Conservation (phyloP, 2,797 vertebrate species). For the Schizopygopsis malacanthus region DNA sequence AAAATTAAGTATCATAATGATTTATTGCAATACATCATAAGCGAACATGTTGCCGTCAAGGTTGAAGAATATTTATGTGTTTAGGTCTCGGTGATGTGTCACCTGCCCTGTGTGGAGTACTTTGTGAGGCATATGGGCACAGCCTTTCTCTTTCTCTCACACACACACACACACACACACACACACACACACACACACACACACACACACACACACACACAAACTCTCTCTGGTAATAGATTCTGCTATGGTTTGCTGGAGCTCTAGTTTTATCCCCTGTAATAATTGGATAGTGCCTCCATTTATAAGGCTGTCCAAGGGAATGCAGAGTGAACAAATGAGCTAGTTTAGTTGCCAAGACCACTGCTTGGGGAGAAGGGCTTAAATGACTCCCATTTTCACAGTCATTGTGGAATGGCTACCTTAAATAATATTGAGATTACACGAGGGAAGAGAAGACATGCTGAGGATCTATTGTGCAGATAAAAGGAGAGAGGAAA, state of each 20-base stretch:
- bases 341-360: slow-evolving; percentile 69
- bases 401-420: slow-evolving; percentile 59
- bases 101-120: slow-evolving; percentile 29
- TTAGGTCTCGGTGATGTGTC: slow-evolving; percentile 18
- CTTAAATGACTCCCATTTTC: slow-evolving; percentile 67
- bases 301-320: slow-evolving; percentile 65
- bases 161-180: slow-evolving; percentile 37
- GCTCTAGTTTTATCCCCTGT: slow-evolving; percentile 63
- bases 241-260: slow-evolving; percentile 55
- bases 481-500: slow-evolving; percentile 42
- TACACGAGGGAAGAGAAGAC: slow-evolving; percentile 47
- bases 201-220: slow-evolving; percentile 45
- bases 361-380: slow-evolving; percentile 64
- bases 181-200: slow-evolving; percentile 40
- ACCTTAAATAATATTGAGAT: slow-evolving; percentile 69
- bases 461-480: slow-evolving; percentile 46
- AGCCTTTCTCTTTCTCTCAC: background rate
- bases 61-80: slow-evolving; percentile 29
- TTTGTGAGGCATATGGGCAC: slow-evolving; percentile 44
- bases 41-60: background rate
- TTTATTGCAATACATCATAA: slow-evolving; percentile 37
- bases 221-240: slow-evolving; percentile 61
- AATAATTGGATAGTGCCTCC: slow-evolving; percentile 69
- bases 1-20: slow-evolving; percentile 26
- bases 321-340: slow-evolving; percentile 71